Evolutionary conservation across 2,113 vertebrate species (phyloP).

Genomic region (Leptosomus discolor): DNA sequence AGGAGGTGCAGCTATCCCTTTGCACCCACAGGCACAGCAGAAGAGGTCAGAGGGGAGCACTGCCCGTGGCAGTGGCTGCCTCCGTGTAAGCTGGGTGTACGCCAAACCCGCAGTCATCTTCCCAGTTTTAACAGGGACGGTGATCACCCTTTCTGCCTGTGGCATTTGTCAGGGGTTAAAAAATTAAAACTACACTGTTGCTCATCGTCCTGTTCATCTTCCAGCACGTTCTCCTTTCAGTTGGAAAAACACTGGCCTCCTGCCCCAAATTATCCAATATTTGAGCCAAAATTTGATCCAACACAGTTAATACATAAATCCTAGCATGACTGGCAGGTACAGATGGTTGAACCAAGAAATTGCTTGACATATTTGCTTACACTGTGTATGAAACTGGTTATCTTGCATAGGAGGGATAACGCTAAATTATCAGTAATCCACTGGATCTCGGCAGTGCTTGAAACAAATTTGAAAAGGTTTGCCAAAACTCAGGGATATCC

Average conservation of each 20-base stretch:
- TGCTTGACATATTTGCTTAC: slow-evolving; percentile 58
- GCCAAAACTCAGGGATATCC: neutral
- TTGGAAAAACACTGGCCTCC: neutral
- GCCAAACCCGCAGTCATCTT: neutral
- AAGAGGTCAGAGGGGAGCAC: neutral
- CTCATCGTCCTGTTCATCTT: neutral
- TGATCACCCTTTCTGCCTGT: neutral
- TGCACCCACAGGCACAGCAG: rapidly evolving
- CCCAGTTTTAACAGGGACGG: neutral
- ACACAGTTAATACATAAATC: slow-evolving; percentile 53
- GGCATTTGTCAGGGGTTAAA: neutral
- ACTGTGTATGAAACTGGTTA: slow-evolving; percentile 19
- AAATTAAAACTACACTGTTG: neutral
- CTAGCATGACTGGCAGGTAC: slow-evolving; percentile 47
- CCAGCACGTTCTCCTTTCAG: neutral
- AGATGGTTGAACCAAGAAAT: slow-evolving; percentile 68
- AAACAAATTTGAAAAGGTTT: slow-evolving; percentile 7
- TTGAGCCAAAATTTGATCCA: slow-evolving; percentile 29
- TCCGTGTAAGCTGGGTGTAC: neutral
- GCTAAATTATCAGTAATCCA: slow-evolving; percentile 45
- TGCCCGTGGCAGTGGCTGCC: rapidly evolving
- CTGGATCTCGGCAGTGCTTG: neutral
- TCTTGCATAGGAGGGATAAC: slow-evolving; percentile 3
- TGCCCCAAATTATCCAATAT: slow-evolving; percentile 42
- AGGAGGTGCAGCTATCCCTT: neutral